Conservation (phyloP, 2,888 invertebrate species). For the Pterostichus madidus region DNA sequence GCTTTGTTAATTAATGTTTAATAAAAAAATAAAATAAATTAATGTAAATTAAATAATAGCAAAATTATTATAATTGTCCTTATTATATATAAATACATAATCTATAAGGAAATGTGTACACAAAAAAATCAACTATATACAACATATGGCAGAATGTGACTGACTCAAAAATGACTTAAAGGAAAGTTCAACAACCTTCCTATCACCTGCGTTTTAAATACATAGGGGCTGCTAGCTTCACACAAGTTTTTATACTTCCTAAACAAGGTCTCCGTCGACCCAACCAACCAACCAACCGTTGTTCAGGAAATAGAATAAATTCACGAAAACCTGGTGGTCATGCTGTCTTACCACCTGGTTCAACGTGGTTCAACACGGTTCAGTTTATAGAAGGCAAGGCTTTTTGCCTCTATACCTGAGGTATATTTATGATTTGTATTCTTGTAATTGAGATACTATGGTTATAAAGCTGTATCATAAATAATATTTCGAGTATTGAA, state of each 20-base stretch:
- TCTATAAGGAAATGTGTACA: no score
- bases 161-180: not conserved
- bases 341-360: not conserved
- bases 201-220: conserved; percentile 35
- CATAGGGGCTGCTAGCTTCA: conserved; percentile 26
- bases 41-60: no score
- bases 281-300: not conserved
- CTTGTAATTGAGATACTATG: not conserved
- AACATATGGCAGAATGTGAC: no score
- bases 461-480: not conserved
- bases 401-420: not conserved
- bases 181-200: conserved; percentile 28
- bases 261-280: not conserved
- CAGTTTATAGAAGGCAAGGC: not conserved
- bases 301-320: conserved; percentile 26
- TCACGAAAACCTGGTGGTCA: not conserved
- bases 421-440: conserved; percentile 1
- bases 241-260: conserved; percentile 18
- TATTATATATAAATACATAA: no score
- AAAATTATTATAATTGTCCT: no score
- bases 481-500: not conserved
- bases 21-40: no score
- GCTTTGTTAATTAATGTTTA: no score
- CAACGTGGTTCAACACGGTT: not conserved
- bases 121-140: no score